Evolutionary conservation across 2,113 vertebrate species (phyloP).

Genomic region (Eidolon helvum): DNA sequence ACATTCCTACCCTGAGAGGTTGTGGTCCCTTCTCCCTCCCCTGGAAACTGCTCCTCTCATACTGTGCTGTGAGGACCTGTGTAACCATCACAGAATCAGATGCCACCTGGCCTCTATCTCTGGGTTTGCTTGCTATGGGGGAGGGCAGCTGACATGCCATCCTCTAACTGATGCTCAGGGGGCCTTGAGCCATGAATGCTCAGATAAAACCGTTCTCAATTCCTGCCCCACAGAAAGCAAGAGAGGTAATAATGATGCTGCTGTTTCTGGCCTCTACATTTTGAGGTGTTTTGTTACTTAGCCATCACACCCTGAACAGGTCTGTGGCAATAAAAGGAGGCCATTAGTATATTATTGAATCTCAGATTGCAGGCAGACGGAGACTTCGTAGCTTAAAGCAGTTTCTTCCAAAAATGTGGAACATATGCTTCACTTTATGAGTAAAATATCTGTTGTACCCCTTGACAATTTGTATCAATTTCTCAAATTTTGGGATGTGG

Average conservation of each 20-base stretch:
- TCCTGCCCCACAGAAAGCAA: neutral
- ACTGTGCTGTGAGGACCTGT: neutral
- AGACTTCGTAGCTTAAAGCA: neutral
- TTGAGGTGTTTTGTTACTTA: neutral
- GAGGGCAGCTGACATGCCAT: neutral
- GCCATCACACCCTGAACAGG: accelerated
- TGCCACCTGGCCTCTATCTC: neutral
- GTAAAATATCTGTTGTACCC: neutral
- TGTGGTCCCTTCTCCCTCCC: neutral
- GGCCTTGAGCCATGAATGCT: neutral
- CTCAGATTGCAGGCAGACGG: neutral
- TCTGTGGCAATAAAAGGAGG: neutral
- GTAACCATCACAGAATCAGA: neutral
- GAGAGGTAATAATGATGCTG: neutral
- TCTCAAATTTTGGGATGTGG: neutral
- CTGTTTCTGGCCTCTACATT: neutral
- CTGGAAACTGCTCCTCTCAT: too few relatives aligned
- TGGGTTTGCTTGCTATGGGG: neutral
- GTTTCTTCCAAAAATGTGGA: neutral
- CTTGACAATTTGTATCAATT: accelerated
- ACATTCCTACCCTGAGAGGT: neutral
- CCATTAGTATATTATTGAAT: accelerated
- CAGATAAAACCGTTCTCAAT: neutral
- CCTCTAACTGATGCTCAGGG: neutral
- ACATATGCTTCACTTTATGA: neutral